phyloP scores from a whole-genome alignment of 2,113 vertebrate genomes.

The Pomatostomus ruficeps region DNA sequence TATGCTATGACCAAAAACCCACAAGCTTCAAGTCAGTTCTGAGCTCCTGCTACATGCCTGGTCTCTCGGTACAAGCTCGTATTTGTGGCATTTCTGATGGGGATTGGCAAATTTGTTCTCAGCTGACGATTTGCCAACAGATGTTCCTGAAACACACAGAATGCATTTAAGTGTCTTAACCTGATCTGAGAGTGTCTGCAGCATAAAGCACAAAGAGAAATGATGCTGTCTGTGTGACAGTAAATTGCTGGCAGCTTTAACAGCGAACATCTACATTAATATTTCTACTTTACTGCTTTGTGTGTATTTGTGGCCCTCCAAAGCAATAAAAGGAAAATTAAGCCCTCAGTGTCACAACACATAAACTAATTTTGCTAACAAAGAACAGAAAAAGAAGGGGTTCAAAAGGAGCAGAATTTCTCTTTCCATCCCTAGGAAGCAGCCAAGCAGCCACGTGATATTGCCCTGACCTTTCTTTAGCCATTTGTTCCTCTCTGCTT shows the following conservation, averaged over 20 bases:
- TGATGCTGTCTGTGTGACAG: not conserved
- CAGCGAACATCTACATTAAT: not conserved
- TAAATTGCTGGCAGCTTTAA: not conserved
- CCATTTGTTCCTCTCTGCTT: constrained; percentile 26
- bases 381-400: not conserved
- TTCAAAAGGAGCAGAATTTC: not conserved
- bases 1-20: not conserved
- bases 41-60: not conserved
- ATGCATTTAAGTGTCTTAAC: not conserved
- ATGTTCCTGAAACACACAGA: not conserved
- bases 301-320: not conserved
- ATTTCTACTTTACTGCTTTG: not conserved
- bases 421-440: not conserved
- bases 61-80: not conserved
- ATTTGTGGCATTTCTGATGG: not conserved
- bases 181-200: not conserved
- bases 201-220: constrained; percentile 14
- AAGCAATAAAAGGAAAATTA: constrained; percentile 4
- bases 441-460: not conserved
- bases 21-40: not conserved
- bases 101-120: not conserved
- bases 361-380: not conserved
- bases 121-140: not conserved
- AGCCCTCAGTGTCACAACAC: not conserved
- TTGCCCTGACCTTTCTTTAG: not conserved